phyloP scores from a whole-genome alignment of 92 coral and sea anemone species.

The Palythoa grandis region DNA sequence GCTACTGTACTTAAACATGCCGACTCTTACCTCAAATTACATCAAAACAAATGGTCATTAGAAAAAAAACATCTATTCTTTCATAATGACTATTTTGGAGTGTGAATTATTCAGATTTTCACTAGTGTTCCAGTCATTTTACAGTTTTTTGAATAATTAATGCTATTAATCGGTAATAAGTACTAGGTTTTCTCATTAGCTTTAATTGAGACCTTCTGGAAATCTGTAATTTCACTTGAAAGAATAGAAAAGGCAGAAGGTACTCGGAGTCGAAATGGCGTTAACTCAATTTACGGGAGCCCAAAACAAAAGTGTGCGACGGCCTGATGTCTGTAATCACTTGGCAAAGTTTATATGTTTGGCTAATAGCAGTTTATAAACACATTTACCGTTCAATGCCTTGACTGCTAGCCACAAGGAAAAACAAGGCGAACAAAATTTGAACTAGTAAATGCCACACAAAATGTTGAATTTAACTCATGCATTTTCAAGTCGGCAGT shows the following conservation, averaged over 20 bases:
- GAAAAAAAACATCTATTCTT: not conserved
- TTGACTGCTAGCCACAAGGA: not conserved
- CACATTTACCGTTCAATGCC: constrained; percentile 3
- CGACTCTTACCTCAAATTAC: constrained; percentile 18
- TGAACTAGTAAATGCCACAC: not conserved
- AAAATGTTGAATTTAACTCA: not conserved
- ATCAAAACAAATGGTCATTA: constrained; percentile 44
- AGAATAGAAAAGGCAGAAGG: constrained; percentile 24
- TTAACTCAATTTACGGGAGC: constrained; percentile 19
- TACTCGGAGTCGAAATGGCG: constrained; percentile 20
- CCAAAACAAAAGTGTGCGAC: not conserved
- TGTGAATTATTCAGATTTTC: constrained; percentile 37
- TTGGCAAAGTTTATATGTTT: constrained; percentile 3
- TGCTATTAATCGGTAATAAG: constrained; percentile 44
- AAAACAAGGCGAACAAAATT: not conserved
- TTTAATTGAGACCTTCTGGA: constrained; percentile 27
- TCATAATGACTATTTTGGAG: constrained; percentile 34
- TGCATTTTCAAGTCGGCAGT: not conserved
- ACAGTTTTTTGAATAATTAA: constrained; percentile 42
- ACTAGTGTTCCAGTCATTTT: constrained; percentile 35
- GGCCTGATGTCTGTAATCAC: constrained; percentile 24
- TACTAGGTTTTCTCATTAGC: constrained; percentile 38
- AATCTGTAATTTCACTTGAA: constrained; percentile 45
- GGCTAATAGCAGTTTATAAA: constrained; percentile 36
- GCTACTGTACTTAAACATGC: constrained; percentile 21